Base-by-base conservation (phyloP, 2,888 invertebrate species). In the Agrochola macilenta region DNA sequence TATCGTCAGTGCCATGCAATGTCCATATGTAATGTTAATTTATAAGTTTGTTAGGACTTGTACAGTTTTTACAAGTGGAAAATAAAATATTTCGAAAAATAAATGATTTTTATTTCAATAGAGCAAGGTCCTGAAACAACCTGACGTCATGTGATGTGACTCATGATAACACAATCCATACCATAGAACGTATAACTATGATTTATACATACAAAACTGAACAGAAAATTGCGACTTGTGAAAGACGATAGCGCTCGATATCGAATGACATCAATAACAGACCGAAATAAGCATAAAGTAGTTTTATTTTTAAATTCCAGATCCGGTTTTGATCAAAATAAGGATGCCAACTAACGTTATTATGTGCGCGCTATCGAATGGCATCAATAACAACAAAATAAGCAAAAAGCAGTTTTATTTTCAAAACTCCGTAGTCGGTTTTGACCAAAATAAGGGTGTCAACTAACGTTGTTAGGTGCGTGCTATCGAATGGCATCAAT, bases 31-130 rank as follows among this genome's bases (percentile, higher is more conserved):
- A 94, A 93, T 94, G 93, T 95, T 95, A 94, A 95, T 95, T 92
- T 95, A 93, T 97, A 97, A 96, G 96, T 96, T 96, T 97, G 96
- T 96, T 97, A 97, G 96, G 96, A 96, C 95, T 96, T 97, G 96
- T 97, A 97, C 97, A 97, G 97, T 97, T 97, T 97, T 96, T 97
- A 97, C 96, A 96, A 96, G 96, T 96, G 96, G 86, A 94, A 93
- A 96, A 96, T 96, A 96, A 96, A 96, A 96, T 94, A 95, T 96
- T 96, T 96, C 95, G 95, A 95, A 96, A 95, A 96, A 76, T 0
- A 14, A 54, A 78, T 85, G 86, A 58, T 77, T 93, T 93, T 94
- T 88, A 87, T 93, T 94, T 89, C 43, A 23, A 14, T 12, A 14
- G 46, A 35, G 9, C 35, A 11, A n/a, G 5, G 26, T 52, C 64